Conservation (phyloP, 2,888 invertebrate species). For the Arge pagana region DNA sequence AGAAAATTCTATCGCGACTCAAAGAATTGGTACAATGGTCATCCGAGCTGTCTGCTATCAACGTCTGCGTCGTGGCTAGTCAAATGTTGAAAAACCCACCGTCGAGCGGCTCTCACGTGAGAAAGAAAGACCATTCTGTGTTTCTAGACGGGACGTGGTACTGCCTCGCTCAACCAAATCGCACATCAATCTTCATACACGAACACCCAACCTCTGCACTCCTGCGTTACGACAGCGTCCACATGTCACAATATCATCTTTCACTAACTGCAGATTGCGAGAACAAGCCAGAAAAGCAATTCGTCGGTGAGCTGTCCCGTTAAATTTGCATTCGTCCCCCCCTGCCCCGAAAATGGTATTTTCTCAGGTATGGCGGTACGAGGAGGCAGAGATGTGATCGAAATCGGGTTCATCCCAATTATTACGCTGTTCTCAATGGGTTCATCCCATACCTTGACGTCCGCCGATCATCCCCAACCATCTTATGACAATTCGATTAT, state of each 20-base stretch:
- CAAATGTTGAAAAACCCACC: conserved; percentile 19
- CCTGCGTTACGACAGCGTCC: conserved; percentile 34
- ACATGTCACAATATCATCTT: conserved; percentile 31
- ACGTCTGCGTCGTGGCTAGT: conserved; percentile 29
- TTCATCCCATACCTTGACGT: conserved; percentile 21
- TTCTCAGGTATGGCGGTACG: conserved; percentile 34
- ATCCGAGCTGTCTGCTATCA: conserved; percentile 32
- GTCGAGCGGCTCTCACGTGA: conserved; percentile 13
- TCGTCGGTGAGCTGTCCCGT: conserved; percentile 37
- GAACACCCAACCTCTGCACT: conserved; percentile 38
- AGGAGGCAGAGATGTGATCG: conserved; percentile 17
- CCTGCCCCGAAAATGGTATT: conserved; percentile 31
- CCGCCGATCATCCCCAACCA: conserved; percentile 14
- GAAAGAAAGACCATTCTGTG: conserved; percentile 35
- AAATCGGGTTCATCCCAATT: conserved; percentile 16
- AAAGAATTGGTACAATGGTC: conserved; percentile 28
- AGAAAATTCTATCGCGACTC: conserved; percentile 36
- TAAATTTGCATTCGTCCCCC: too few species aligned
- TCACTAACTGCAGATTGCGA: conserved; percentile 26
- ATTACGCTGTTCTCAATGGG: conserved; percentile 7
- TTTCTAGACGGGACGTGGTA: conserved; percentile 43
- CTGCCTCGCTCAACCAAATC: conserved; percentile 25
- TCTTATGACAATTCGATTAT: conserved; percentile 9
- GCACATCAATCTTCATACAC: conserved; percentile 25
- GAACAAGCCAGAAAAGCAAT: conserved; percentile 27